Percentiles rank a stretch among this genome's conserved stretches.
Evolutionary conservation across 2,888 invertebrate species (phyloP).

Genomic region (Brachypterus glaber): DNA sequence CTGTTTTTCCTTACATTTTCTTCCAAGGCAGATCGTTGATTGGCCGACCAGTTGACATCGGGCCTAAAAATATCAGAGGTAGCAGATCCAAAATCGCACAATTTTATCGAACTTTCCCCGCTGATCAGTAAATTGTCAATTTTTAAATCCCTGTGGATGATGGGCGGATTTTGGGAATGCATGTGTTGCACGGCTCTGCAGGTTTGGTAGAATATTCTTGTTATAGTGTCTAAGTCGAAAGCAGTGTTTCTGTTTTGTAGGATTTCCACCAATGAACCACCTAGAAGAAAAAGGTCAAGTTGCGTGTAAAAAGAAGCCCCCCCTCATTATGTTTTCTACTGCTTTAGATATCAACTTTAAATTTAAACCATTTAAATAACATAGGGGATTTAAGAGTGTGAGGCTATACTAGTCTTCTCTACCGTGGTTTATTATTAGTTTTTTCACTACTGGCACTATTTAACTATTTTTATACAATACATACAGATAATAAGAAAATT

Average conservation of each 20-base stretch:
- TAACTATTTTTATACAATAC: too few relatives aligned
- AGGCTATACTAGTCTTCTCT: too few relatives aligned
- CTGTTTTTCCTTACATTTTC: conserved; percentile 61
- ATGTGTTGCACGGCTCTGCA: conserved; percentile 86
- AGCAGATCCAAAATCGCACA: conserved; percentile 97
- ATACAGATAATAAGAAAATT: too few relatives aligned
- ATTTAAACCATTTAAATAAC: too few relatives aligned
- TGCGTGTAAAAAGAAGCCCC: too few relatives aligned
- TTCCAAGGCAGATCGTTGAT: conserved; percentile 81
- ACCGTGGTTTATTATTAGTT: too few relatives aligned
- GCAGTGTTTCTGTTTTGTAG: conserved; percentile 50
- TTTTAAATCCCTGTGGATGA: conserved; percentile 93
- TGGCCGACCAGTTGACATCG: conserved; percentile 85
- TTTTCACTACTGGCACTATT: too few relatives aligned
- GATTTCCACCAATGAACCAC: conserved; percentile 59
- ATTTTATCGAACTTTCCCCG: conserved; percentile 74
- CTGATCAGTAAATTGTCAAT: conserved; percentile 90
- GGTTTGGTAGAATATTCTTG: conserved; percentile 85
- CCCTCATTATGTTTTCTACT: too few relatives aligned
- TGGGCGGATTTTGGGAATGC: conserved; percentile 83
- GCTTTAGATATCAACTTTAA: too few relatives aligned
- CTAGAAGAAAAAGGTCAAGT: too few relatives aligned
- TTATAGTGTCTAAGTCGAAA: conserved; percentile 58
- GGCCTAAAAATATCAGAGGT: conserved; percentile 74
- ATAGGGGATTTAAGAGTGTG: too few relatives aligned